These are phyloP conservation scores for Rafetus swinhoei DNA, from an alignment of 2,113 vertebrate species.

Conservation along the genomic window DNA sequence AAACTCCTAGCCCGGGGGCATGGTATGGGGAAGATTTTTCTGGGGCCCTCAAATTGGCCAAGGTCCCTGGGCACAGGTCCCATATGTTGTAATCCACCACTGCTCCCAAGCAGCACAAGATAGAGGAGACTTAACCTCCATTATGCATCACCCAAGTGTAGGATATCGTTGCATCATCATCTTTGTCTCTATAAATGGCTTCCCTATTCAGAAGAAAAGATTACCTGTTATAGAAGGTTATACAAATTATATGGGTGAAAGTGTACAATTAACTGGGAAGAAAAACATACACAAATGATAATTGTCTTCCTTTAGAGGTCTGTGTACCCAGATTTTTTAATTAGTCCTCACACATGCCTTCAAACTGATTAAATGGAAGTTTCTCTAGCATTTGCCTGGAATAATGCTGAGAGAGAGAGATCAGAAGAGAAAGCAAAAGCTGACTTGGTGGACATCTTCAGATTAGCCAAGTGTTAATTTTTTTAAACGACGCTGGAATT, in stretches of 20 bases:
- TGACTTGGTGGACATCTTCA: neutral
- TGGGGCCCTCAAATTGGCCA: no score
- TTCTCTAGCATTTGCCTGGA: neutral
- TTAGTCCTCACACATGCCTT: neutral
- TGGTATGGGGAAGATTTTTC: no score
- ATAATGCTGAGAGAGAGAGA: neutral
- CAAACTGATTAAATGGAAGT: neutral
- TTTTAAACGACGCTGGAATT: neutral
- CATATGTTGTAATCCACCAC: no score
- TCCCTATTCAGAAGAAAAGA: neutral
- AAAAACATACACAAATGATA: neutral
- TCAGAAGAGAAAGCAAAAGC: neutral
- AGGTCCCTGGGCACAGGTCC: no score
- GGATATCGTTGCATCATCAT: no score
- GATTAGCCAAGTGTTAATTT: neutral
- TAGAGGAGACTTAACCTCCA: no score
- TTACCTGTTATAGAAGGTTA: neutral
- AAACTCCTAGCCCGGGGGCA: no score
- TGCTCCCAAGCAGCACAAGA: no score
- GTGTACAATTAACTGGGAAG: neutral
- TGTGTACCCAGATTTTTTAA: neutral
- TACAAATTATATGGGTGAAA: neutral
- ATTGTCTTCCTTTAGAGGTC: neutral
- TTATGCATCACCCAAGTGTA: no score
- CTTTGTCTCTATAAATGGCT: neutral